A percentile compares a stretch with the other conserved stretches of the same genome.
Conservation (phyloP, 2,113 vertebrate genomes). For the Periophthalmus modestus region DNA sequence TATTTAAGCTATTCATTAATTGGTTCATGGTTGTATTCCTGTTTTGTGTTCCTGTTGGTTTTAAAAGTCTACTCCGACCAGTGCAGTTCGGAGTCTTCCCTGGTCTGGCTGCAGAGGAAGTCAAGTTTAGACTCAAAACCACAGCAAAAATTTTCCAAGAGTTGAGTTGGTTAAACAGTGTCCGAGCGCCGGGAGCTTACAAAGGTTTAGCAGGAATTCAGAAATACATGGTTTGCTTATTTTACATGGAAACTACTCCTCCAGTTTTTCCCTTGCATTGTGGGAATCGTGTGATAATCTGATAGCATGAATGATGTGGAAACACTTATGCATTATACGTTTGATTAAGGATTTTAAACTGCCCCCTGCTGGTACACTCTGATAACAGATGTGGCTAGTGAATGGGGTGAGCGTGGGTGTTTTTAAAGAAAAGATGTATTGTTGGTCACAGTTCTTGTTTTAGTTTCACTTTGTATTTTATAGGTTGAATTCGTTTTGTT, state of each 20-base stretch:
- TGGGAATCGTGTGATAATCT: background rate
- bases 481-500: too few species aligned
- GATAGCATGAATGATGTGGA: background rate
- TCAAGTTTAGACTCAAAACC: slow-evolving; percentile 57
- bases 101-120: slow-evolving; percentile 42
- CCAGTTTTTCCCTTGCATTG: background rate
- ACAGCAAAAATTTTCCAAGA: slow-evolving; percentile 49
- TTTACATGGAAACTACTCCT: background rate
- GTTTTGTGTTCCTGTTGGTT: slow-evolving; percentile 11
- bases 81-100: slow-evolving; percentile 43
- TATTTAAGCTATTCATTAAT: background rate
- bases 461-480: too few species aligned
- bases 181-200: slow-evolving; percentile 31
- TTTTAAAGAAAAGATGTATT: too few species aligned
- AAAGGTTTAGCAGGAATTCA: background rate
- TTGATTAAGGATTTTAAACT: too few species aligned
- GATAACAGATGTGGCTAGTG: too few species aligned
- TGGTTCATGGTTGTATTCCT: background rate
- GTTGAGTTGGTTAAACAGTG: slow-evolving; percentile 33
- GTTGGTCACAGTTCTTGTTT: too few species aligned
- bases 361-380: too few species aligned
- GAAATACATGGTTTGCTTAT: background rate
- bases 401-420: too few species aligned
- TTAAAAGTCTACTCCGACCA: slow-evolving; percentile 23
- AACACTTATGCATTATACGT: background rate